Evolutionary conservation across 2,888 invertebrate species (phyloP), one percentile per base, ranked within the genome.

Genomic region (Dinocampus coccinellae): DNA sequence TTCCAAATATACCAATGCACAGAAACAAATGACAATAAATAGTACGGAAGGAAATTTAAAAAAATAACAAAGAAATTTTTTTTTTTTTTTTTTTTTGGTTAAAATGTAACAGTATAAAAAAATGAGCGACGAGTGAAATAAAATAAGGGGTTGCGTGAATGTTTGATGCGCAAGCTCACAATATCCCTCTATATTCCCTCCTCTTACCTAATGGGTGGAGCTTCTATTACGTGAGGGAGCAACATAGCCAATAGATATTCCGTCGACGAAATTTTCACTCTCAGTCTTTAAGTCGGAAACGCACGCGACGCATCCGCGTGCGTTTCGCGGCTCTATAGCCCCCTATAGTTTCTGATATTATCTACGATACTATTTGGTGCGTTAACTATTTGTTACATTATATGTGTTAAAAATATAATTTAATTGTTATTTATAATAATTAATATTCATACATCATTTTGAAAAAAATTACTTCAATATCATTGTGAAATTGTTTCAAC

Each of bases 221-320:
- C 85, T 82, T 84, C 76, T 75, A 57, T 36, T n/a, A n/a, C 36
- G 55, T 20, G 63, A 42, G 34, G 47, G 60, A 42, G 65, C 42
- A 70, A 53, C 64, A 63, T 68, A 26, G 69, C 83, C 85, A 84
- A 85, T 86, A 84, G 84, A 84, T 83, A 79, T 84, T 79, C 84
- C 79, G 80, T 75, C 71, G 76, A 62, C 39, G 39, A 47, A 69
- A 68, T 67, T 73, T 52, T 26, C 47, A 70, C 77, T 75, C 80
- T 85, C 85, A 85, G 85, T 85, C 81, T 84, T 82, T 79, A 82
- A 81, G 84, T 82, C 83, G 83, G 82, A 82, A 83, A 82, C 82
- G 80, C 82, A 83, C 82, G 83, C 82, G 80, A 81, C 80, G 82
- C 82, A 83, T 82, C 78, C 78, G 75, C 79, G 82, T 81, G 81